A percentile compares a stretch with the other conserved stretches of the same genome.
Evolutionary conservation across 2,113 vertebrate species (phyloP).

Genomic region (Aegotheles bennettii): DNA sequence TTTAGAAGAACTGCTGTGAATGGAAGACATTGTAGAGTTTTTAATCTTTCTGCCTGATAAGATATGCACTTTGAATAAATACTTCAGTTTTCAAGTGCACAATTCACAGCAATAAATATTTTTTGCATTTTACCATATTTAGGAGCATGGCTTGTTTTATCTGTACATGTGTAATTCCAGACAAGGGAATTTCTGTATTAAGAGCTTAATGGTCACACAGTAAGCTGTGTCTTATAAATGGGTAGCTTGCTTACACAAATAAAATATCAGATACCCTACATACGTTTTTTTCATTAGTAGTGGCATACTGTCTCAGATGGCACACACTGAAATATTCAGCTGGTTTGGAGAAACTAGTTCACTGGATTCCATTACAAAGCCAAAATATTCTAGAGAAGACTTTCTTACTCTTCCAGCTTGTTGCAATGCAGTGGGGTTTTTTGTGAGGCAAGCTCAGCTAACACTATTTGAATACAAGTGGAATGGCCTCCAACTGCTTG

Average conservation of each 20-base stretch:
- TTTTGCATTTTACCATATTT: slow-evolving; percentile 28
- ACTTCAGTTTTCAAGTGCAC: not conserved
- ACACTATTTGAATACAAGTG: not conserved
- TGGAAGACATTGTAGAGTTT: not conserved
- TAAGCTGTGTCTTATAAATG: not conserved
- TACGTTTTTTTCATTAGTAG: not conserved
- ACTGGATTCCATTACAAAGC: not conserved
- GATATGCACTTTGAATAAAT: not conserved
- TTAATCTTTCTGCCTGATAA: slow-evolving; percentile 3
- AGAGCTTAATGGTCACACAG: not conserved
- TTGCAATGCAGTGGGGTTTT: not conserved
- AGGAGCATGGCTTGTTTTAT: not conserved
- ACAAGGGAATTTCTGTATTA: not conserved
- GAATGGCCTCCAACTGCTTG: not conserved
- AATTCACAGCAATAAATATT: not conserved
- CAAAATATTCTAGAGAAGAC: not conserved
- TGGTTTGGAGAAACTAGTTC: not conserved
- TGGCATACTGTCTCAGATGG: not conserved
- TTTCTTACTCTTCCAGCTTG: not conserved
- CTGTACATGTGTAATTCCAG: not conserved
- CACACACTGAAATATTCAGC: not conserved
- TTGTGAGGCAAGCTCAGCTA: not conserved
- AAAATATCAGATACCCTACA: not conserved
- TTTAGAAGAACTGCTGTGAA: slow-evolving; percentile 28
- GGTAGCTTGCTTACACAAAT: not conserved